Conservation (phyloP, 2,888 invertebrate genomes). For the Ethmia dodecea region DNA sequence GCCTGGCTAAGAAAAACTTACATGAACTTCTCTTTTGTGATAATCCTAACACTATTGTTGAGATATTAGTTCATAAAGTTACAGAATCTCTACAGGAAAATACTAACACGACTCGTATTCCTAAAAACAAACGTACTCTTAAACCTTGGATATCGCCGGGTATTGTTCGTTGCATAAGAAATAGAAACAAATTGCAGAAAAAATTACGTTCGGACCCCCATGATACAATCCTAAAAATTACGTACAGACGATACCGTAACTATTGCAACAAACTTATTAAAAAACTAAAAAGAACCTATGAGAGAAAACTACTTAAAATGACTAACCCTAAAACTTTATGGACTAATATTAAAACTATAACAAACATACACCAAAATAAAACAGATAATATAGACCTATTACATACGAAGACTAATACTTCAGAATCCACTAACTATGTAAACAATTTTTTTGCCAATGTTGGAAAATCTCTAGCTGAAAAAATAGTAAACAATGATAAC, state of each 20-base stretch:
- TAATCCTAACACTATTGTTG: neutral
- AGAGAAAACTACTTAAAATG: neutral
- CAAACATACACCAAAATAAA: neutral
- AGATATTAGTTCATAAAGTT: neutral
- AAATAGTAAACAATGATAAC: neutral
- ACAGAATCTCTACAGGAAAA: neutral
- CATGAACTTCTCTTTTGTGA: neutral
- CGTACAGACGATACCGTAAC: conserved; percentile 6
- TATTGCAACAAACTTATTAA: conserved; percentile 7
- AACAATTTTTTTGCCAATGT: conserved; percentile 2
- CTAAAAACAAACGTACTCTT: conserved; percentile 3
- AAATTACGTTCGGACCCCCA: neutral
- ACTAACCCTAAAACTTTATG: conserved; percentile 8
- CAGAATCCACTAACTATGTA: conserved; percentile 1
- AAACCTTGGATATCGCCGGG: conserved; percentile 12
- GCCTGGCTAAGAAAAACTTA: neutral
- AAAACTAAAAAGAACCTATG: conserved; percentile 7
- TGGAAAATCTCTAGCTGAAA: neutral
- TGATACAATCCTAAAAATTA: conserved; percentile 3
- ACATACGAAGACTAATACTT: neutral
- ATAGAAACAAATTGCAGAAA: conserved; percentile 6
- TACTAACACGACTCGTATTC: neutral
- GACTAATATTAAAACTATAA: conserved; percentile 5
- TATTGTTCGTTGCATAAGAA: conserved; percentile 4
- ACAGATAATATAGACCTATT: neutral